These are phyloP conservation scores for Arvicanthis niloticus DNA, from an alignment of 2,113 vertebrate species.

Conservation along the genomic window DNA sequence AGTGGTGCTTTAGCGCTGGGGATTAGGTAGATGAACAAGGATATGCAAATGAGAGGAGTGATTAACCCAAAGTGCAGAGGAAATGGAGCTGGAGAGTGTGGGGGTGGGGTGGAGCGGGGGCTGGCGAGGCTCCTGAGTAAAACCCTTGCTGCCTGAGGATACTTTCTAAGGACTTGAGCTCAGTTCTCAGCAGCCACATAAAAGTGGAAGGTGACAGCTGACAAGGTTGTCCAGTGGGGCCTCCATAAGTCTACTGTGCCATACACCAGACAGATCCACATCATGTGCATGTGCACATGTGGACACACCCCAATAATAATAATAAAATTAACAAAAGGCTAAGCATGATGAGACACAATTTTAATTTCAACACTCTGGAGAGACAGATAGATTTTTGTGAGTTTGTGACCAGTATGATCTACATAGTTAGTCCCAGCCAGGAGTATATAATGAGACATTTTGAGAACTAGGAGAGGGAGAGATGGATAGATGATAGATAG, in stretches of 20 bases:
- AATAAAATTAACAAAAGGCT: neutral
- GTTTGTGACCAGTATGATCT: neutral
- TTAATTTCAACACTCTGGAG: neutral
- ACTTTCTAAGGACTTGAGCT: neutral
- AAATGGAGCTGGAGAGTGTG: neutral
- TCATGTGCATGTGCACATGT: neutral
- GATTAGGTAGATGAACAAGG: neutral
- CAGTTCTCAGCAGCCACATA: neutral
- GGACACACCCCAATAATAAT: neutral
- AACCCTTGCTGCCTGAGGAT: neutral
- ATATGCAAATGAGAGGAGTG: neutral
- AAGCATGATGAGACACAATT: neutral
- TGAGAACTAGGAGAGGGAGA: neutral
- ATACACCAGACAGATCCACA: neutral
- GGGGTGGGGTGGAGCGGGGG: too few species aligned
- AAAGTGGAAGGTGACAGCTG: neutral
- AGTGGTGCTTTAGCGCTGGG: neutral
- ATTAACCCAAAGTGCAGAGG: neutral
- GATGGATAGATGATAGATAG: neutral
- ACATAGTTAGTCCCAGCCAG: neutral
- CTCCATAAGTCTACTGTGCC: neutral
- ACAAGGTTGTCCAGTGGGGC: neutral
- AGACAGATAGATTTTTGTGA: neutral
- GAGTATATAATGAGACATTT: neutral
- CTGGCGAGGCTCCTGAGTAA: neutral